These are phyloP conservation scores for Melinaea marsaeus DNA, from an alignment of 2,888 invertebrate species.

Conservation along the genomic window DNA sequence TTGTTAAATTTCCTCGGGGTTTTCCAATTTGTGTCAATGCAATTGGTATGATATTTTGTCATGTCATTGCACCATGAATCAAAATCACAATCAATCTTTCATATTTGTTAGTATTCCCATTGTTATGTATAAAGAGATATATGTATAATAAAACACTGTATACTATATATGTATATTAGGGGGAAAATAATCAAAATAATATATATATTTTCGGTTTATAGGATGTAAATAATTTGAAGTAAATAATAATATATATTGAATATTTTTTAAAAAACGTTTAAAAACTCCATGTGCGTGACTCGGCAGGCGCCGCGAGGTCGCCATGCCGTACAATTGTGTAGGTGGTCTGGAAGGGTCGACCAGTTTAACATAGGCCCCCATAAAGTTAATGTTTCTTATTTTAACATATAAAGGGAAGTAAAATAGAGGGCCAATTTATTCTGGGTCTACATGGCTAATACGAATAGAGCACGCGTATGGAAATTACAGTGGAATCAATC, in stretches of 20 bases:
- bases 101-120: constrained; percentile 10
- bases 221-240: no score
- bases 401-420: constrained; percentile 31
- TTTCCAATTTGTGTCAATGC: constrained; percentile 25
- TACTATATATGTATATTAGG: no score
- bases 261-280: constrained; percentile 28
- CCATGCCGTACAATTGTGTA: constrained; percentile 64
- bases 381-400: constrained; percentile 33
- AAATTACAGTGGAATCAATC: constrained; percentile 76
- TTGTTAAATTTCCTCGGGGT: constrained; percentile 20
- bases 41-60: constrained; percentile 27
- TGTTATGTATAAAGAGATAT: no score
- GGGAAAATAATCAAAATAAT: no score
- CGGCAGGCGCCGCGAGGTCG: constrained; percentile 74
- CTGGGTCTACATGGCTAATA: constrained; percentile 71
- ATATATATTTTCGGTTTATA: no score
- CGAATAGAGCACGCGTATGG: constrained; percentile 74
- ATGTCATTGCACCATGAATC: constrained; percentile 32
- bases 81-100: constrained; percentile 21
- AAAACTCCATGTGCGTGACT: constrained; percentile 74
- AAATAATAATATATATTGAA: not conserved
- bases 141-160: no score
- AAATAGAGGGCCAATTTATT: constrained; percentile 34
- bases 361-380: constrained; percentile 48
- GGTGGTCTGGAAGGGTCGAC: constrained; percentile 56